These are phyloP conservation scores for Onychomys torridus DNA, from an alignment of 2,797 vertebrate genomes.

Conservation along the genomic window DNA sequence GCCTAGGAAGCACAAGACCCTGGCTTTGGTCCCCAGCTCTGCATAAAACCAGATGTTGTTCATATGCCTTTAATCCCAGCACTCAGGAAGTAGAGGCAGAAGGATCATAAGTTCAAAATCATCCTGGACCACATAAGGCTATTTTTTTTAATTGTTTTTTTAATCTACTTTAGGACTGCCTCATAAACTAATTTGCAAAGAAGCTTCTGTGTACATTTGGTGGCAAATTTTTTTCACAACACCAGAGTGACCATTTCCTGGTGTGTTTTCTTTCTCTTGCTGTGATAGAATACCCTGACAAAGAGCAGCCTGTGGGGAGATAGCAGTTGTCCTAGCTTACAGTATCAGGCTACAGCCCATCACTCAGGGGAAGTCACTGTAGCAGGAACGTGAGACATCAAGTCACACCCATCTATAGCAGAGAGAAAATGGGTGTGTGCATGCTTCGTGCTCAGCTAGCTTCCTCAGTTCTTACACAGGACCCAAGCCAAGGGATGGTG, in stretches of 20 bases:
- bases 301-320: background rate
- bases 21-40: background rate
- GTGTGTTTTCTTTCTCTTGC: background rate
- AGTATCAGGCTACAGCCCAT: background rate
- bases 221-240: background rate
- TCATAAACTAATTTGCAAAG: constrained; percentile 42
- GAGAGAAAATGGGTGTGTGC: background rate
- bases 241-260: background rate
- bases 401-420: background rate
- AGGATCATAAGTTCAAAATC: background rate
- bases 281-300: background rate
- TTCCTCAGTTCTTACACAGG: background rate
- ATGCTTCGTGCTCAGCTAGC: background rate
- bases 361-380: background rate
- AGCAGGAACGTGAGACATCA: background rate
- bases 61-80: background rate
- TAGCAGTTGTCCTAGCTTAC: background rate
- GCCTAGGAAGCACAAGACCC: background rate
- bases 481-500: background rate
- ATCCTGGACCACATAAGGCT: background rate
- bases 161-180: background rate
- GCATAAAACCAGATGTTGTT: background rate
- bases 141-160: background rate
- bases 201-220: background rate
- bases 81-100: background rate